Percentiles rank a stretch among this genome's conserved stretches.
Evolutionary conservation across 2,888 invertebrate species (phyloP).

Genomic region (Eupithecia inturbata): DNA sequence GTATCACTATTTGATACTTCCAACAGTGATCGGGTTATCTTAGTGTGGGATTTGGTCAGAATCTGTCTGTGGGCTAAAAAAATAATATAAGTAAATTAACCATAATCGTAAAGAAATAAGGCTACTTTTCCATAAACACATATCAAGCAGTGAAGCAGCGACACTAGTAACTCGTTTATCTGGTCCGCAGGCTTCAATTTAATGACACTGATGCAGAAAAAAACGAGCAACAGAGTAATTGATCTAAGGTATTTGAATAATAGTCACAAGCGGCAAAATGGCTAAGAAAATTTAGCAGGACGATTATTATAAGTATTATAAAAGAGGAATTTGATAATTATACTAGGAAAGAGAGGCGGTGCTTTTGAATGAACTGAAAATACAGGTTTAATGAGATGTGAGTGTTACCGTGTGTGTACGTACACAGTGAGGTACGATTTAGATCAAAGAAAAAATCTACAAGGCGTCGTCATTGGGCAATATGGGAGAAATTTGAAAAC

Average conservation of each 20-base stretch:
- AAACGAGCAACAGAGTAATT: conserved; percentile 32
- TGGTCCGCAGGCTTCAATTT: conserved; percentile 49
- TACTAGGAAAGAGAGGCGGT: background rate
- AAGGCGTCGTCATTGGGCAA: background rate
- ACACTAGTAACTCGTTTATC: conserved; percentile 64
- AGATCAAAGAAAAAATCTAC: background rate
- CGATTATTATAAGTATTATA: background rate
- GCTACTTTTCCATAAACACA: background rate
- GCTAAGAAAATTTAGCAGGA: conserved; percentile 18
- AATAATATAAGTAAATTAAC: background rate
- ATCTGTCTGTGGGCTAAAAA: background rate
- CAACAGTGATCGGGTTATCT: too few relatives aligned
- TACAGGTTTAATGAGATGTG: background rate
- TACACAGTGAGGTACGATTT: background rate
- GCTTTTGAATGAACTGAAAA: background rate
- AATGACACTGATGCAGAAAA: conserved; percentile 50
- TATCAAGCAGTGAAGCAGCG: conserved; percentile 9
- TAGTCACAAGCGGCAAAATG: conserved; percentile 19
- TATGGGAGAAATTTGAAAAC: too few relatives aligned
- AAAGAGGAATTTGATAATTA: background rate
- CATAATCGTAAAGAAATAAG: background rate
- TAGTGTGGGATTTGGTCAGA: background rate
- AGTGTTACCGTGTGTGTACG: background rate
- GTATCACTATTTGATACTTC: too few relatives aligned
- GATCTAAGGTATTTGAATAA: conserved; percentile 31